Conservation (phyloP, 2,888 invertebrate species). For the Macrophya alboannulata region DNA sequence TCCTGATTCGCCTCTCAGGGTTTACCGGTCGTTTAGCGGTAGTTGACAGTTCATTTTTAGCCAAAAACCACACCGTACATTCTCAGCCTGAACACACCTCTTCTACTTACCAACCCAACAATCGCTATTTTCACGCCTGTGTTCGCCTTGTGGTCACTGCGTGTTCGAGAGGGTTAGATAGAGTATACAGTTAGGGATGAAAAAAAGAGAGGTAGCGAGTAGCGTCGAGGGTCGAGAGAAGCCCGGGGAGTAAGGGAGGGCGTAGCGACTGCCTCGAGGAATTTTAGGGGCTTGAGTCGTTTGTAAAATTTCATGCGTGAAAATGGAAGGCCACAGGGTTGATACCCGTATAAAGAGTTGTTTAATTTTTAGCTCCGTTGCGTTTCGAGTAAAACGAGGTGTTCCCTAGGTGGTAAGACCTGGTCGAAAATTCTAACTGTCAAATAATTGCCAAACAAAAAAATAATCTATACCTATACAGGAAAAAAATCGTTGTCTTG, state of each 20-base stretch:
- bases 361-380: conserved; percentile 54
- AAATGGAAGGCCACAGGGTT: conserved; percentile 34
- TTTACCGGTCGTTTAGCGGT: conserved; percentile 10
- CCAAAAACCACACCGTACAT: background rate
- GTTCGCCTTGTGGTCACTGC: conserved; percentile 15
- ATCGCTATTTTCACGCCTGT: conserved; percentile 31
- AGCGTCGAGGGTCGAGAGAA: conserved; percentile 11
- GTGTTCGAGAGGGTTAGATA: conserved; percentile 8
- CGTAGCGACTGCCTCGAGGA: conserved; percentile 35
- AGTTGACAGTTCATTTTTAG: conserved; percentile 19
- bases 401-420: conserved; percentile 6
- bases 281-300: conserved; percentile 51
- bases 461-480: background rate
- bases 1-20: background rate
- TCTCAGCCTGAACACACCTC: background rate
- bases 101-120: conserved; percentile 15
- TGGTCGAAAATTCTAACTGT: background rate
- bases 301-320: conserved; percentile 54
- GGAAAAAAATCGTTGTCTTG: background rate
- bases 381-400: conserved; percentile 42
- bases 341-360: conserved; percentile 41
- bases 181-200: conserved; percentile 27
- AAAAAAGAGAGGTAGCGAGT: background rate
- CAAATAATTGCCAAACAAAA: background rate
- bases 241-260: conserved; percentile 19